Conservation (phyloP, 35 echinoderm and acorn worm genomes). For the Eucidaris tribuloides region DNA sequence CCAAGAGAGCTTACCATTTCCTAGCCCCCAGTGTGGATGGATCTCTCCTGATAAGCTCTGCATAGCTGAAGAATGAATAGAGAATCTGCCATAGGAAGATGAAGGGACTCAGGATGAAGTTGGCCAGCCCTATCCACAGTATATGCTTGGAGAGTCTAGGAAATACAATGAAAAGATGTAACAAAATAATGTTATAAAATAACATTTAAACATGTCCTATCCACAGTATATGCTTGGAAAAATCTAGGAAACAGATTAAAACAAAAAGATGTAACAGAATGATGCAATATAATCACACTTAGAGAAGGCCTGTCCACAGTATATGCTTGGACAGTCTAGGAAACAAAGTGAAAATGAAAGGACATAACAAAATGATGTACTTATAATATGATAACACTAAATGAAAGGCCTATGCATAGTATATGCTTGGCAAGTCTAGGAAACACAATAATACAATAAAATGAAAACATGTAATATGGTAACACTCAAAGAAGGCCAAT, state of each 20-base stretch:
- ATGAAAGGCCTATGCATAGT: too few relatives aligned
- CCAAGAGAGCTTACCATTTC: constrained; percentile 72
- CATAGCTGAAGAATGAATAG: constrained; percentile 98
- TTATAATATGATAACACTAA: not conserved
- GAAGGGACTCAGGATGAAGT: constrained; percentile 88
- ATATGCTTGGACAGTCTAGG: constrained; percentile 92
- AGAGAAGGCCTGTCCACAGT: constrained; percentile 89
- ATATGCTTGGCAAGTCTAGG: too few relatives aligned
- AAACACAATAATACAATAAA: too few relatives aligned
- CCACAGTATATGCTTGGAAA: too few relatives aligned
- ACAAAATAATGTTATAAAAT: not conserved
- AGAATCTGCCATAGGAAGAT: constrained; percentile 95
- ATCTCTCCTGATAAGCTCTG: constrained; percentile 94
- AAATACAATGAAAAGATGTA: not conserved
- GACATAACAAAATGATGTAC: not conserved
- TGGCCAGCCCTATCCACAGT: constrained; percentile 86
- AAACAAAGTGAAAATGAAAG: not conserved
- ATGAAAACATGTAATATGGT: too few relatives aligned
- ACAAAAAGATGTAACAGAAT: too few relatives aligned
- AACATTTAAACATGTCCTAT: not conserved
- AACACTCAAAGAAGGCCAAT: too few relatives aligned
- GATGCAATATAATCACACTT: too few relatives aligned
- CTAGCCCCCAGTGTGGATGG: constrained; percentile 82
- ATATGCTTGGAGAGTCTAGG: constrained; percentile 92
- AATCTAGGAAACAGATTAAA: too few relatives aligned